Conservation (phyloP, 37 sponge, comb jelly and placozoan species). For the Dysidea cf. avara region DNA sequence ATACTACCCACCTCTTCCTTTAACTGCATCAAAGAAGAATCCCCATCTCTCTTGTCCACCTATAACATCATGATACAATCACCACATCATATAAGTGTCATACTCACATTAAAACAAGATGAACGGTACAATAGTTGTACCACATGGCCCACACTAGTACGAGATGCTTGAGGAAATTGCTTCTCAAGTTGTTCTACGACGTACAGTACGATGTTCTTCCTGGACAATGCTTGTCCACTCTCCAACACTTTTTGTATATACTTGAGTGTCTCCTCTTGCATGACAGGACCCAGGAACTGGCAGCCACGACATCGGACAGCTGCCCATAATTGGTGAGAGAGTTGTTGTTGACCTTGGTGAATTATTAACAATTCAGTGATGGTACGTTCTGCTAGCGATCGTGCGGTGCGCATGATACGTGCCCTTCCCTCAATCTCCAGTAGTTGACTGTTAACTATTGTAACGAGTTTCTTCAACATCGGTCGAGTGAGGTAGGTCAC, state of each 20-base stretch:
- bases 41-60: slow-evolving; percentile 94
- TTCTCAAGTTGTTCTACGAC: slow-evolving; percentile 82
- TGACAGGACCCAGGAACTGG: slow-evolving; percentile 96
- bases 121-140: slow-evolving; percentile 96
- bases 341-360: slow-evolving; percentile 91
- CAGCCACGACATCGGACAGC: slow-evolving; percentile 90
- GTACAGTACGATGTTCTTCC: slow-evolving; percentile 87
- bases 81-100: not conserved
- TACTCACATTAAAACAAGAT: slow-evolving; percentile 93
- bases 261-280: slow-evolving; percentile 95
- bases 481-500: slow-evolving; percentile 72
- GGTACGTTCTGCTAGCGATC: slow-evolving; percentile 88
- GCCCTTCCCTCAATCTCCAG: slow-evolving; percentile 83
- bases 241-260: slow-evolving; percentile 77
- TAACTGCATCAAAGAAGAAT: slow-evolving; percentile 91
- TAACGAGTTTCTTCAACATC: slow-evolving; percentile 86
- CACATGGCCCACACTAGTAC: slow-evolving; percentile 98
- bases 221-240: slow-evolving; percentile 63
- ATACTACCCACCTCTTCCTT: slow-evolving; percentile 84
- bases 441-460: slow-evolving; percentile 76
- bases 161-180: slow-evolving; percentile 82
- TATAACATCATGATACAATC: not conserved
- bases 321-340: slow-evolving; percentile 86
- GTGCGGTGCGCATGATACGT: slow-evolving; percentile 71
- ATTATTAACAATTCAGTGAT: slow-evolving; percentile 86